Percentiles rank a stretch among this genome's conserved stretches.
Conservation (phyloP, 2,888 invertebrate species). For the Leptopterna dolabrata region DNA sequence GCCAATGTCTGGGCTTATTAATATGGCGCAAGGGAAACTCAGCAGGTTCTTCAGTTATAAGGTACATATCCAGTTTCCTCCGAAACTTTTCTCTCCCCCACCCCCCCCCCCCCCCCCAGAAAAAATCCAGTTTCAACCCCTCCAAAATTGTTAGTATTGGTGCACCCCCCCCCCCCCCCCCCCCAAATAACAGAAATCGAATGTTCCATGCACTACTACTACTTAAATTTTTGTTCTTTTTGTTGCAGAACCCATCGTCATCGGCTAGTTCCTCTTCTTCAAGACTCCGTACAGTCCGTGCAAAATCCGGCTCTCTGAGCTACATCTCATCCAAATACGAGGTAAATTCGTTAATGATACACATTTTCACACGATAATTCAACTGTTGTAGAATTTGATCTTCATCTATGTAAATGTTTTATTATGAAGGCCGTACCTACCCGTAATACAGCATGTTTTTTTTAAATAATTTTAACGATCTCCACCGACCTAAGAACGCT, state of each 20-base stretch:
- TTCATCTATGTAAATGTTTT: too few relatives aligned
- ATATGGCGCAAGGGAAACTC: constrained; percentile 61
- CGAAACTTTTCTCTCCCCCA: neutral
- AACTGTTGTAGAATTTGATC: too few relatives aligned
- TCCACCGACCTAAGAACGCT: too few relatives aligned
- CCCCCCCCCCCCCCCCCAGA: too few relatives aligned
- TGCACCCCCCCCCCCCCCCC: neutral
- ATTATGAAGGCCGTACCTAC: too few relatives aligned
- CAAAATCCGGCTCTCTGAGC: constrained; percentile 63
- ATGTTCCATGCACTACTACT: neutral
- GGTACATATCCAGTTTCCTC: constrained; percentile 44
- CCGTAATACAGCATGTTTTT: too few relatives aligned
- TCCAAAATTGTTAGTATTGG: neutral
- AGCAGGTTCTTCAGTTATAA: constrained; percentile 60
- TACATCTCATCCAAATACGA: constrained; percentile 64
- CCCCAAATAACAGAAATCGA: too few relatives aligned
- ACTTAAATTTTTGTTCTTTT: constrained; percentile 19
- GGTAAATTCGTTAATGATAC: constrained; percentile 55
- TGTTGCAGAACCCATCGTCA: constrained; percentile 62
- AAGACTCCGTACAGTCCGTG: constrained; percentile 61
- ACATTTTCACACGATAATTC: too few relatives aligned
- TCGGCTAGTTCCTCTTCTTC: constrained; percentile 62
- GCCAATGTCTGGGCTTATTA: constrained; percentile 59
- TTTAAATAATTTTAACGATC: too few relatives aligned
- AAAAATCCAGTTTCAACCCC: neutral